A percentile compares a stretch with the other conserved stretches of the same genome.
Conservation (phyloP, 2,113 vertebrate genomes). For the Mola mola region DNA sequence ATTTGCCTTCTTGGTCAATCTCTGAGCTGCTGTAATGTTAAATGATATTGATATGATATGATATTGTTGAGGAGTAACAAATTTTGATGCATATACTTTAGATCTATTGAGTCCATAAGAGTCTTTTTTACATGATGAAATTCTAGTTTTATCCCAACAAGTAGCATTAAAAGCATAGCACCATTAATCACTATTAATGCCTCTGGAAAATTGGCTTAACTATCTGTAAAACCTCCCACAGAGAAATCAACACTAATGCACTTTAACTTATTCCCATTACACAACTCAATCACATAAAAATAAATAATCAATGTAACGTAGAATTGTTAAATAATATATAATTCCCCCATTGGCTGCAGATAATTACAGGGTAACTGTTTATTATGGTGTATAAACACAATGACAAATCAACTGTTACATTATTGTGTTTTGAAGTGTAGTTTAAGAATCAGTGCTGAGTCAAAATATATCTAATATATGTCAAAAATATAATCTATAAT, state of each 20-base stretch:
- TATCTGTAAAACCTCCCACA: conserved; percentile 64
- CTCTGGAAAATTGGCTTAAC: conserved; percentile 65
- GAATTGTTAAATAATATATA: conserved; percentile 46
- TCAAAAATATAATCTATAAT: conserved; percentile 12
- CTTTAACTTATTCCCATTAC: conserved; percentile 55
- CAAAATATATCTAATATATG: too few species aligned
- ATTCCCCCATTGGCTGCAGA: conserved; percentile 40
- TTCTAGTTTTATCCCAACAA: conserved; percentile 36
- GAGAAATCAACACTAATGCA: conserved; percentile 50
- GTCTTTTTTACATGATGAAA: conserved; percentile 18
- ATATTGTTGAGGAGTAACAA: conserved; percentile 25
- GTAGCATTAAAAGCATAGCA: conserved; percentile 42
- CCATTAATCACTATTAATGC: conserved; percentile 69
- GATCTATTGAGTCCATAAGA: conserved; percentile 36
- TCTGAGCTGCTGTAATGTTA: conserved; percentile 22
- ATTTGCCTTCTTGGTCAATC: conserved; percentile 10
- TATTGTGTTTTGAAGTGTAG: too few species aligned
- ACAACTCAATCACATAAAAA: conserved; percentile 42
- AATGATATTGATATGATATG: conserved; percentile 20
- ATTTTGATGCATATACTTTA: conserved; percentile 38
- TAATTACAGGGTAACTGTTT: conserved; percentile 44
- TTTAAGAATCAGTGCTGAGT: conserved; percentile 1
- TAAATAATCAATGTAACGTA: conserved; percentile 51
- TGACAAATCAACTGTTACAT: conserved; percentile 6
- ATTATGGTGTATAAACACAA: conserved; percentile 7